Evolutionary conservation across 2,888 invertebrate species (phyloP).

Genomic region (Ophion slaviceki): DNA sequence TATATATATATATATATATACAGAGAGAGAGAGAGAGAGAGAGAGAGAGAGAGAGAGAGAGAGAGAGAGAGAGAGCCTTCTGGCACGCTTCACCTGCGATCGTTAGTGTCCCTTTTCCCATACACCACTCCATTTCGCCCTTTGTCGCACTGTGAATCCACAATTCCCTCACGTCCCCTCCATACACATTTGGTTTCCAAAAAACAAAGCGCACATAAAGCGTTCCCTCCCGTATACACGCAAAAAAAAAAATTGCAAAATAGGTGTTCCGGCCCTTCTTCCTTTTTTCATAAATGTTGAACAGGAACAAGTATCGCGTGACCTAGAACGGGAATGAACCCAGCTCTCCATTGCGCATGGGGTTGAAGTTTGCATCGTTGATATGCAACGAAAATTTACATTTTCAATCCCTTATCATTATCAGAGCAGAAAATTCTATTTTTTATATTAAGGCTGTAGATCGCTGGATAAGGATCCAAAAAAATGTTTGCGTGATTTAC

Average conservation of each 20-base stretch:
- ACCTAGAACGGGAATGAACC: not conserved
- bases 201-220: not conserved
- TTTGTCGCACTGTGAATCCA: constrained; percentile 29
- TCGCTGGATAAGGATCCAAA: no score
- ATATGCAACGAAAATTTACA: no score
- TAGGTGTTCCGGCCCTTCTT: not conserved
- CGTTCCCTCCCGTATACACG: not conserved
- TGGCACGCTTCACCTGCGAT: constrained; percentile 68
- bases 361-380: no score
- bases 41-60: no score
- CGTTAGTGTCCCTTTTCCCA: constrained; percentile 48
- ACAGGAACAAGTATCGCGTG: not conserved
- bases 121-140: constrained; percentile 45
- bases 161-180: not conserved
- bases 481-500: no score
- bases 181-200: not conserved
- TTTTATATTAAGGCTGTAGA: no score
- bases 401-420: no score
- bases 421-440: no score
- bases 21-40: no score
- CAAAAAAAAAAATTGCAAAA: not conserved
- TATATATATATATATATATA: no score
- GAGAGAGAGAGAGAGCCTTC: constrained; percentile 30
- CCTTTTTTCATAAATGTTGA: not conserved
- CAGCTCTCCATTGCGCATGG: no score